Base-by-base conservation (phyloP, 2,797 vertebrate species). In the Rhynchonycteris naso region DNA sequence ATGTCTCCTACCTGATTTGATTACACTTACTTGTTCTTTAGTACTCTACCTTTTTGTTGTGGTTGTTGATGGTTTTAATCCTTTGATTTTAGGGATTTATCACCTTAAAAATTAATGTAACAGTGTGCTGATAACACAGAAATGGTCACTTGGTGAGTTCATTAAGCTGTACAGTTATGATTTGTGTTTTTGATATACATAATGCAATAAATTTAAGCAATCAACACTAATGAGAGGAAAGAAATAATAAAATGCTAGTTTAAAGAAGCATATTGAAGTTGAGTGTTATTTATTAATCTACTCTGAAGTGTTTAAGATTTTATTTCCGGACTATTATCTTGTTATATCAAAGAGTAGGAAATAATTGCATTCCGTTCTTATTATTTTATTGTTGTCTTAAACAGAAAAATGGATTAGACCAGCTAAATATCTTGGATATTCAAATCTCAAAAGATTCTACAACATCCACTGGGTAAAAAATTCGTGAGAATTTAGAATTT, bases 391-490 rank as follows among this genome's bases (percentile, higher is more conserved):
- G 14, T 66, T 92, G 58, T 12, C 30, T 94, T 81, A 76, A 94
- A 76, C 16, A 80, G 18, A 78, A 47, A 43, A 94, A 79, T 43
- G 8, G 10, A 86, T 87, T 93, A 76, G 19, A 74, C 28, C 13
- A 92, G 68, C 19, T 87, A 26, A 65, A 33, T 88, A 71, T 68
- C 88, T 89, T 75, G 38, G 35, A 83, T 86, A 75, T 54, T 75
- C n/a, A 80, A 52, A 88, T 90, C 52, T 58, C 78, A 82, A 43
- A 90, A 84, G 26, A 94, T 85, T 96, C 43, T 93, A 93, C 94
- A 96, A 78, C 21, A 80, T 75, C 61, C 47, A 12, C 76, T 88
- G 65, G 50, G 56, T 38, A 86, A 79, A 59, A 79, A 18, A 38
- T 88, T 75, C 22, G 5, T 10, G 79, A 74, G 38, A 80, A 74